Conservation (phyloP, 2,113 vertebrate species). For the Corythoichthys intestinalis region DNA sequence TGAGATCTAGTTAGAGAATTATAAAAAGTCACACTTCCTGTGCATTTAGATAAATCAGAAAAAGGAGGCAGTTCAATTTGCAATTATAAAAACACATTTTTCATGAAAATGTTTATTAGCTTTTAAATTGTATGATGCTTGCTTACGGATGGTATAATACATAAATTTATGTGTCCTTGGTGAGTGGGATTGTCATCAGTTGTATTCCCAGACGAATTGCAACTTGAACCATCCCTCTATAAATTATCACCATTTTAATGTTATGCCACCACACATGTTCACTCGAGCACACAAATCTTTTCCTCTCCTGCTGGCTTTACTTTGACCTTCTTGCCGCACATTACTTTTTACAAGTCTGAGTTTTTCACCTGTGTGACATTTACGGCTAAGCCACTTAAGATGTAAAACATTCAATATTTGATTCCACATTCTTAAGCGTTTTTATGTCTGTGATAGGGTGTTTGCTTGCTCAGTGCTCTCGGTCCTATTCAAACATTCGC, state of each 20-base stretch:
- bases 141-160: neutral
- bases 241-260: slow-evolving; percentile 18
- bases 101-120: neutral
- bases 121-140: neutral
- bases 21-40: neutral
- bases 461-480: slow-evolving; percentile 21
- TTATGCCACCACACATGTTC: slow-evolving; percentile 9
- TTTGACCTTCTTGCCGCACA: slow-evolving; percentile 20
- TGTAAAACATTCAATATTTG: slow-evolving; percentile 61
- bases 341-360: slow-evolving; percentile 22
- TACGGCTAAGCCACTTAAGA: slow-evolving; percentile 31
- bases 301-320: slow-evolving; percentile 1
- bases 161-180: neutral
- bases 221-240: slow-evolving; percentile 16
- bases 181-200: slow-evolving; percentile 6
- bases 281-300: slow-evolving; percentile 6
- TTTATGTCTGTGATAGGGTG: slow-evolving; percentile 23
- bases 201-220: neutral
- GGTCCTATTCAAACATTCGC: slow-evolving; percentile 40
- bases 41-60: neutral
- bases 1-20: neutral
- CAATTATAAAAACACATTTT: neutral
- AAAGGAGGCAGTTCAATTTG: neutral
- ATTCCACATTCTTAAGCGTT: slow-evolving; percentile 34
- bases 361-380: slow-evolving; percentile 28